These are phyloP conservation scores for Solen grandis DNA, from an alignment of 1,140 invertebrate species.

Conservation along the genomic window DNA sequence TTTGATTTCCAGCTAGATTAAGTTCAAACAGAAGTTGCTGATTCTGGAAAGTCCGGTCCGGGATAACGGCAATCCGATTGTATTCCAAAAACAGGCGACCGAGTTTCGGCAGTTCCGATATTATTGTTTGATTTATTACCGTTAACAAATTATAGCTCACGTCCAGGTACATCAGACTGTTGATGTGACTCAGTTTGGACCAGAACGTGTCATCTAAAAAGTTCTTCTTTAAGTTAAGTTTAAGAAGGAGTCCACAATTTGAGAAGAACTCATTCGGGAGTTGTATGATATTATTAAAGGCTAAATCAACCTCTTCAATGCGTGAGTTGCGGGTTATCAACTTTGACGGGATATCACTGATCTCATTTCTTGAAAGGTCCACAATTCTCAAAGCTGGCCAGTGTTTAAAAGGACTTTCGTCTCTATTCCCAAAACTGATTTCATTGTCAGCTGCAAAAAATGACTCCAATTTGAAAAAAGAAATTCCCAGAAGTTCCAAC, in stretches of 20 bases:
- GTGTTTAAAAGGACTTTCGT: slow-evolving; percentile 5
- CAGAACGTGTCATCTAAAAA: slow-evolving; percentile 18
- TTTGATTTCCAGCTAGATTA: slow-evolving; percentile 29
- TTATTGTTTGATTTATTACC: slow-evolving; percentile 31
- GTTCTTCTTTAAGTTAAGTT: slow-evolving; percentile 17
- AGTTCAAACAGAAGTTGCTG: slow-evolving; percentile 16
- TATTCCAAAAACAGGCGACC: neutral
- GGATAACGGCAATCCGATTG: slow-evolving; percentile 27
- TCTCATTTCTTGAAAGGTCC: slow-evolving; percentile 29
- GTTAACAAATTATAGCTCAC: slow-evolving; percentile 34
- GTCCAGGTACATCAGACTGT: slow-evolving; percentile 23
- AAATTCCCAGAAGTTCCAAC: neutral
- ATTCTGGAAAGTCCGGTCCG: slow-evolving; percentile 30
- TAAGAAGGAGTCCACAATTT: slow-evolving; percentile 4
- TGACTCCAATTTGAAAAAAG: slow-evolving; percentile 20
- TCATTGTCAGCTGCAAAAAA: slow-evolving; percentile 26
- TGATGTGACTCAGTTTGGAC: neutral
- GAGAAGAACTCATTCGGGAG: slow-evolving; percentile 17
- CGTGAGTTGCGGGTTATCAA: slow-evolving; percentile 9
- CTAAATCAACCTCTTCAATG: slow-evolving; percentile 33
- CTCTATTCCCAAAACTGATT: neutral
- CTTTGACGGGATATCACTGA: slow-evolving; percentile 11
- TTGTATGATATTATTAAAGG: slow-evolving; percentile 8
- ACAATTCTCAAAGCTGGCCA: slow-evolving; percentile 18
- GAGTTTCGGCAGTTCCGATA: neutral